Percentiles rank a stretch among this genome's conserved stretches.
Evolutionary conservation across 2,888 invertebrate genomes (phyloP).

Genomic region (Ypsolopha scabrella): DNA sequence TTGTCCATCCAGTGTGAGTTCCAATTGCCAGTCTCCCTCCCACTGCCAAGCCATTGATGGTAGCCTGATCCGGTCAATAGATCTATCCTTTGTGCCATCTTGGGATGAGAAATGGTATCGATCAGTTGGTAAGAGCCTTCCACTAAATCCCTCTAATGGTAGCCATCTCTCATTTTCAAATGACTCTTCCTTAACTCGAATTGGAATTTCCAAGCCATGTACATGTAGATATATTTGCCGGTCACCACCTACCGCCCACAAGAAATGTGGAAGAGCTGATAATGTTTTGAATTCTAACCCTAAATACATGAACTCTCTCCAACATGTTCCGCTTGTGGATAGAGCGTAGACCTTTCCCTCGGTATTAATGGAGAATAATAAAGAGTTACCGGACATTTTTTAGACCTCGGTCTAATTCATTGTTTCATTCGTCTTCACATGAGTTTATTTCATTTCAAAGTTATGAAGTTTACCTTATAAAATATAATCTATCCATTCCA

Average conservation of each 20-base stretch:
- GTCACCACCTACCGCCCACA: conserved; percentile 95
- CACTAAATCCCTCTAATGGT: conserved; percentile 89
- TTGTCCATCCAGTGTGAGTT: conserved; percentile 86
- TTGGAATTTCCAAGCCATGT: conserved; percentile 90
- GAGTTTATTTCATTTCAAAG: not conserved
- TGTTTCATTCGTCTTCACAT: not conserved
- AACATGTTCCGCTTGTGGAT: conserved; percentile 83
- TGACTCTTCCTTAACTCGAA: conserved; percentile 89
- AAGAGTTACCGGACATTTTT: conserved; percentile 73
- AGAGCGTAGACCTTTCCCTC: conserved; percentile 90
- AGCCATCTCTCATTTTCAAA: conserved; percentile 97
- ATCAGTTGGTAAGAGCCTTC: conserved; percentile 87
- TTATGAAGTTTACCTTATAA: not conserved
- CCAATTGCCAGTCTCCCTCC: conserved; percentile 95
- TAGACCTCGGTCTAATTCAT: not conserved
- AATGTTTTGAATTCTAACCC: conserved; percentile 92
- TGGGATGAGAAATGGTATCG: conserved; percentile 87
- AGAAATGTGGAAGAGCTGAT: conserved; percentile 84
- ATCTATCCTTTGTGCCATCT: conserved; percentile 84
- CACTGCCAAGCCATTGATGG: conserved; percentile 97
- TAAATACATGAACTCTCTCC: conserved; percentile 88
- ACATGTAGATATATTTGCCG: conserved; percentile 94
- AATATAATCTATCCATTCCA: not conserved
- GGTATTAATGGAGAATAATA: conserved; percentile 87
- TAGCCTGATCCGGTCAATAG: conserved; percentile 83